A percentile compares a stretch with the other conserved stretches of the same genome.
Conservation (phyloP, 2,888 invertebrate genomes). For the Bugulina stolonifera region DNA sequence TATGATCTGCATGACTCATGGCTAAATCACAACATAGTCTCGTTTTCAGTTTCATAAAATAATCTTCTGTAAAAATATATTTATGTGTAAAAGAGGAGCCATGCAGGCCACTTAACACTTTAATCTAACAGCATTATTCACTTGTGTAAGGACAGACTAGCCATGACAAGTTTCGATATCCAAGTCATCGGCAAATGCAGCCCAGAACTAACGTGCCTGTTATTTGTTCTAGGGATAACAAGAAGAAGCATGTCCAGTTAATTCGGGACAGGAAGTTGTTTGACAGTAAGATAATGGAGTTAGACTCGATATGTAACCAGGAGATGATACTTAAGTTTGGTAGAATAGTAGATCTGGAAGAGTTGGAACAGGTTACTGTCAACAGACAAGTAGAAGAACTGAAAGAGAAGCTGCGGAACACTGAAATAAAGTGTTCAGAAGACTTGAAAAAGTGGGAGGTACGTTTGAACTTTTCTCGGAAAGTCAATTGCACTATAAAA, state of each 20-base stretch:
- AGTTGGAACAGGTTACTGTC: conserved; percentile 50
- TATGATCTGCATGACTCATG: too few relatives aligned
- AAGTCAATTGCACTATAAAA: too few relatives aligned
- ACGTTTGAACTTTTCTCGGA: conserved; percentile 31
- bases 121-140: too few relatives aligned
- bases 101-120: too few relatives aligned
- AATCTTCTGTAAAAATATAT: too few relatives aligned
- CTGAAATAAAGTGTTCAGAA: conserved; percentile 42
- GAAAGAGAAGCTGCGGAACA: conserved; percentile 47
- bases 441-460: conserved; percentile 47
- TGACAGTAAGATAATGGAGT: conserved; percentile 43
- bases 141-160: too few relatives aligned
- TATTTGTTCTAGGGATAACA: conserved; percentile 51
- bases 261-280: conserved; percentile 49
- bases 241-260: conserved; percentile 47
- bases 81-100: too few relatives aligned
- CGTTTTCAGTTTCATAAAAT: too few relatives aligned
- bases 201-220: too few relatives aligned
- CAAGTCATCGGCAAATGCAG: too few relatives aligned
- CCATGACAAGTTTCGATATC: too few relatives aligned
- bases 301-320: conserved; percentile 47
- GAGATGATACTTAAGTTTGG: conserved; percentile 53
- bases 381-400: conserved; percentile 51
- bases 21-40: too few relatives aligned
- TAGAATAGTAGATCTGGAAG: conserved; percentile 49